A percentile compares a stretch with the other conserved stretches of the same genome.
Evolutionary conservation across 2,113 vertebrate species (phyloP).

Genomic region (Apus apus): DNA sequence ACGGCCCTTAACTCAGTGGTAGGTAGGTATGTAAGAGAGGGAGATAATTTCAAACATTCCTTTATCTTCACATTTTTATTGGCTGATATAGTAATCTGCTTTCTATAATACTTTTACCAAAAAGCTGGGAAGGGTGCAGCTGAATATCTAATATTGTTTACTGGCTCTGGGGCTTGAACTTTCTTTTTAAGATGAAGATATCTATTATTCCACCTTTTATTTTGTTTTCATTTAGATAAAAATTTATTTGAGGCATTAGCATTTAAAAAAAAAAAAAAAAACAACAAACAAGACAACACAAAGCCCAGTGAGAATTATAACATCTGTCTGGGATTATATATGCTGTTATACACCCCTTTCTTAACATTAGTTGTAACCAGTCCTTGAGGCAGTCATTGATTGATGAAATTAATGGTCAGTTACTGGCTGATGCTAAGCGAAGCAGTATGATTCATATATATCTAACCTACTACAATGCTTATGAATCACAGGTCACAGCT

Average conservation of each 20-base stretch:
- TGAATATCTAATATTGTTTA: neutral
- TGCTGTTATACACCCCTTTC: neutral
- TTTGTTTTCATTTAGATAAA: neutral
- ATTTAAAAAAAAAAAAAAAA: no score
- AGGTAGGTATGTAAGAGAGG: neutral
- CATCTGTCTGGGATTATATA: neutral
- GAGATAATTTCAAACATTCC: neutral
- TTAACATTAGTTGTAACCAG: neutral
- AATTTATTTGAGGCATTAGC: neutral
- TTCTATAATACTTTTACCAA: neutral
- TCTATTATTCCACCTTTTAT: neutral
- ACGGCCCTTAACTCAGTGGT: neutral
- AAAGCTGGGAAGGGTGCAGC: neutral
- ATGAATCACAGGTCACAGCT: neutral
- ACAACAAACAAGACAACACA: no score
- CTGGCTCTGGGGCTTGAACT: neutral
- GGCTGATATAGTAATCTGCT: neutral
- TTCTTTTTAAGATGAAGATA: neutral
- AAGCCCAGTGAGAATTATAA: neutral
- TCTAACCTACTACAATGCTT: neutral
- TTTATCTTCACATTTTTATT: neutral
- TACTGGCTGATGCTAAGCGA: neutral
- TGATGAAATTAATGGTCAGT: constrained; percentile 9
- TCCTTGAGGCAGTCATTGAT: neutral
- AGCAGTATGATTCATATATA: neutral